A percentile compares a stretch with the other conserved stretches of the same genome.
These are phyloP conservation scores for Acrocyrtus sp. DNA, from an alignment of 2,888 invertebrate species.

Conservation along the genomic window DNA sequence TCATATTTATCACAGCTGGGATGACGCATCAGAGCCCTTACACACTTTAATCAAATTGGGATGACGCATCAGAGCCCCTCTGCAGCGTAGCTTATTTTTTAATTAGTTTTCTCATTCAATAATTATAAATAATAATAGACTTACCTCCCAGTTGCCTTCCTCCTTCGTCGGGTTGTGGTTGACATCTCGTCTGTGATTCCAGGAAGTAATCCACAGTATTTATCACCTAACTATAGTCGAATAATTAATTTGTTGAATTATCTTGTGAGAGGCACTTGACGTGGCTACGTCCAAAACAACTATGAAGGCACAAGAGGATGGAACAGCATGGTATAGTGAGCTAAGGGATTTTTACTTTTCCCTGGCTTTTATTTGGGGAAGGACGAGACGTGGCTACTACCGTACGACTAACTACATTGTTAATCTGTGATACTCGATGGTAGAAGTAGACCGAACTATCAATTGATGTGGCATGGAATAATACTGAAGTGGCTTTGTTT, in stretches of 20 bases:
- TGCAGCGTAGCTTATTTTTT: not conserved
- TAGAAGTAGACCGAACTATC: no score
- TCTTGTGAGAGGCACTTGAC: no score
- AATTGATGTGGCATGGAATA: no score
- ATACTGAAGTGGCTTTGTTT: no score
- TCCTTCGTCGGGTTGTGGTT: not conserved
- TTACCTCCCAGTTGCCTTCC: no score
- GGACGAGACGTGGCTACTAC: not conserved
- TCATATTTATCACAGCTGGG: not conserved
- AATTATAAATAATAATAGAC: not conserved
- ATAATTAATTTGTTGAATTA: not conserved
- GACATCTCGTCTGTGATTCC: no score
- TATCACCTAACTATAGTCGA: not conserved
- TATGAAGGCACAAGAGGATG: not conserved
- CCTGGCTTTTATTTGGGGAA: not conserved
- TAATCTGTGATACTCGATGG: constrained; percentile 2
- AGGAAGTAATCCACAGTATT: no score
- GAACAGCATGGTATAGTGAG: no score
- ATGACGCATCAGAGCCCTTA: no score
- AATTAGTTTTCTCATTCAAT: not conserved
- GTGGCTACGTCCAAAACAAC: constrained; percentile 10
- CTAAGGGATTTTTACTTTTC: not conserved
- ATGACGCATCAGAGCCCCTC: no score
- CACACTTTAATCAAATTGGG: no score
- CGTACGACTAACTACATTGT: not conserved